Base-by-base conservation (phyloP, 2,888 invertebrate genomes). In the Nephrotoma guestfalica region DNA sequence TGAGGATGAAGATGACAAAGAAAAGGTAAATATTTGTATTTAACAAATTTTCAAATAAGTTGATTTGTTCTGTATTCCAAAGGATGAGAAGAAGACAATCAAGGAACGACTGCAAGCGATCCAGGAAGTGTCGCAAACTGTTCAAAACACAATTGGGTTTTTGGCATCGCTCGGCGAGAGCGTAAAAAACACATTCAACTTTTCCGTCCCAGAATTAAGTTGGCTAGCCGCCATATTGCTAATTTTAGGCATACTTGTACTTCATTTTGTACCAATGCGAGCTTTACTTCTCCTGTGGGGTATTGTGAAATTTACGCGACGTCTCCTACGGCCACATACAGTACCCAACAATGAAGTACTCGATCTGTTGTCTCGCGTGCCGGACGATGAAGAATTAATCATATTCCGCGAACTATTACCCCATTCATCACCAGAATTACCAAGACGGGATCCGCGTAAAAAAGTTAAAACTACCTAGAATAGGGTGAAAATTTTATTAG, bases 331-430 rank as follows among this genome's bases (percentile, higher is more conserved):
- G 88, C 99, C 99, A 6, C 96, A 99, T 91, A 96, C 97, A 51
- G 96, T 99, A 92, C 97, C 98, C 9, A 99, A 99, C 92, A 99
- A 99, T 92, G 99, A 99, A 93, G 92, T 99, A 7, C 92, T 99
- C 88, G 99, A 99, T 93, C 95, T 98, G 89, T 92, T 99, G 88
- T 98, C 98, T 0, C 93, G 99, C 88, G 97, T 99, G 86, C 99
- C 99, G 45, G 97, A 98, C 90, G 97, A 99, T 90, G 97, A 97
- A 91, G 96, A 96, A 92, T 92, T 98, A 92, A 86, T 87, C 18
- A 86, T 86, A 57, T 87, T 85, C 30, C 86, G 87, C 40, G 87
- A 87, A 85, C 86, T 87, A 11, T 42, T 87, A n/a, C 87, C 87
- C 1, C 87, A 87, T 47, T 86, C 87, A 45, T 86, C 87, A 30